phyloP scores from a whole-genome alignment of 2,113 vertebrate species.

The Oreochromis spilurus region DNA sequence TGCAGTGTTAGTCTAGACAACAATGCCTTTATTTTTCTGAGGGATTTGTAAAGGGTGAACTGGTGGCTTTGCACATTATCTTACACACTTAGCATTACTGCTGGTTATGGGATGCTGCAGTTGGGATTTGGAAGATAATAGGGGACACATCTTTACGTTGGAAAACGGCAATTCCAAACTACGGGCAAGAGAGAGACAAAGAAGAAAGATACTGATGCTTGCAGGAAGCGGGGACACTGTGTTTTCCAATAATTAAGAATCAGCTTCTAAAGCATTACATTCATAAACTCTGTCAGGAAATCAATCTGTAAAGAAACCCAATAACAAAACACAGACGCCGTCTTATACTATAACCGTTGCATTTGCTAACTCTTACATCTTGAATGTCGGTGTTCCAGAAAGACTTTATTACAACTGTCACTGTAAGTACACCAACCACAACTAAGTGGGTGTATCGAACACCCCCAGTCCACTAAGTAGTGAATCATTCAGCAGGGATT shows the following conservation, averaged over 20 bases:
- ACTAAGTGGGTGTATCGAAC: neutral
- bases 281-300: slow-evolving; percentile 2
- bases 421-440: neutral
- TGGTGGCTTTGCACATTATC: slow-evolving; percentile 5
- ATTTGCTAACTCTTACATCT: neutral
- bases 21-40: neutral
- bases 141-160: neutral
- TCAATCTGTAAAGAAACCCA: neutral
- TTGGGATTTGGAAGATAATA: neutral
- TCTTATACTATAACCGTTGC: neutral
- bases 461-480: neutral
- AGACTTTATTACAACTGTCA: neutral
- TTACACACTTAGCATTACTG: neutral
- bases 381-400: neutral
- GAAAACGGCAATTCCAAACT: neutral
- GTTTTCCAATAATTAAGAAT: neutral
- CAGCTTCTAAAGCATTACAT: neutral
- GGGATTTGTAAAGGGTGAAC: neutral
- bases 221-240: neutral
- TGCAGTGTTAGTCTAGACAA: neutral
- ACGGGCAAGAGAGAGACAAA: neutral
- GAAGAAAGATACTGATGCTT: neutral
- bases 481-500: slow-evolving; percentile 8
- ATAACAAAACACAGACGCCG: neutral
- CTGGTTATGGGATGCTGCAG: neutral